Conservation (phyloP, 1,140 invertebrate genomes). For the Spodoptera litura region DNA sequence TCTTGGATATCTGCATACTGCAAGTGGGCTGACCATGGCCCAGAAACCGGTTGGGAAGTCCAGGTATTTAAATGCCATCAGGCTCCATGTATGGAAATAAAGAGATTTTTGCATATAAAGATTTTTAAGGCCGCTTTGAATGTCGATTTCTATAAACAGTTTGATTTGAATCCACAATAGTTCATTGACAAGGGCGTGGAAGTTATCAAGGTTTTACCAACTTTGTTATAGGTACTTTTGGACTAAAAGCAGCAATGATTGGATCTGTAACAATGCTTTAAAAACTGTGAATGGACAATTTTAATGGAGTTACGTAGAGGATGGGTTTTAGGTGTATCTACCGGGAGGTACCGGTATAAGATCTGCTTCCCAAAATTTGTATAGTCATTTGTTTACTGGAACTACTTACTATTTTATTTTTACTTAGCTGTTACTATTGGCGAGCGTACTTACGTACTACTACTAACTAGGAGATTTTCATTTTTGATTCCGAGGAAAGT, state of each 20-base stretch:
- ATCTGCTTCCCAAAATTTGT: too few relatives aligned
- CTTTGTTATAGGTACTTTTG: background rate
- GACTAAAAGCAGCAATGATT: background rate
- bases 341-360: too few relatives aligned
- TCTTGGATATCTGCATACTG: slow-evolving; percentile 29
- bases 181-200: slow-evolving; percentile 41
- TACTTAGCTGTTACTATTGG: too few relatives aligned
- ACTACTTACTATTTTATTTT: too few relatives aligned
- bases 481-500: too few relatives aligned
- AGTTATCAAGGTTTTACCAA: slow-evolving; percentile 2
- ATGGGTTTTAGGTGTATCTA: too few relatives aligned
- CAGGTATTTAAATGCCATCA: slow-evolving; percentile 7
- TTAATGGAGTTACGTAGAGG: too few relatives aligned
- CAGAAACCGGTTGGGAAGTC: background rate
- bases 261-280: background rate
- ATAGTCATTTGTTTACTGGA: too few relatives aligned
- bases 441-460: too few relatives aligned
- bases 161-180: slow-evolving; percentile 9
- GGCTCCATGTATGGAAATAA: slow-evolving; percentile 12
- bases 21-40: slow-evolving; percentile 7
- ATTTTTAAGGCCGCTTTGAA: slow-evolving; percentile 1
- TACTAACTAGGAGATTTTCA: too few relatives aligned
- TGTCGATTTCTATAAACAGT: slow-evolving; percentile 3
- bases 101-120: background rate
- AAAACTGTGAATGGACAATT: background rate